Conservation (phyloP, 2,797 vertebrate genomes). For the Chrosomus eos region DNA sequence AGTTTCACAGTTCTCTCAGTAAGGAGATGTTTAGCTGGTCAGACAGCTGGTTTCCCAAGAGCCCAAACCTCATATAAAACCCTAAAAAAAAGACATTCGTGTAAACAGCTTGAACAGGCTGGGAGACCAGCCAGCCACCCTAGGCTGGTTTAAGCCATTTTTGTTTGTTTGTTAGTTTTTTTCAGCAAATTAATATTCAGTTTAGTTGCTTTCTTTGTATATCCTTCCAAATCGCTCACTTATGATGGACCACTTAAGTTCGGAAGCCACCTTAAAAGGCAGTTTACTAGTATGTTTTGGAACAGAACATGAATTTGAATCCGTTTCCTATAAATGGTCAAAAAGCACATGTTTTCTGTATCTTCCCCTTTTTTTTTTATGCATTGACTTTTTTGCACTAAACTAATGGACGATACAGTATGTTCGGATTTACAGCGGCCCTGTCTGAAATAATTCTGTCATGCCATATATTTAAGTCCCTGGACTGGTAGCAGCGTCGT, state of each 20-base stretch:
- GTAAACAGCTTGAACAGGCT: background rate
- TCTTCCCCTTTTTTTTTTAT: background rate
- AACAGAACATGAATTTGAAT: background rate
- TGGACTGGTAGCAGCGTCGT: background rate
- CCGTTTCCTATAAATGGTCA: constrained; percentile 34
- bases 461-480: constrained; percentile 38
- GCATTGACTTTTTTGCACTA: constrained; percentile 47
- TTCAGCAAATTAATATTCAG: background rate
- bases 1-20: background rate
- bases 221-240: background rate
- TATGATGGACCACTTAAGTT: background rate
- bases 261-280: background rate
- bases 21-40: background rate
- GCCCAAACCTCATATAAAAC: background rate
- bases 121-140: background rate
- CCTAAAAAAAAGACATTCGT: background rate
- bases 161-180: background rate
- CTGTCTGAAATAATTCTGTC: constrained; percentile 25
- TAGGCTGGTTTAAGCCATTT: background rate
- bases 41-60: background rate
- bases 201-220: background rate
- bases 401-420: constrained; percentile 25
- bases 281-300: constrained; percentile 28
- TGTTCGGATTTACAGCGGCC: constrained; percentile 18
- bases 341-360: constrained; percentile 51